Base-by-base conservation (phyloP, 2,797 vertebrate genomes). In the Argentina silus region DNA sequence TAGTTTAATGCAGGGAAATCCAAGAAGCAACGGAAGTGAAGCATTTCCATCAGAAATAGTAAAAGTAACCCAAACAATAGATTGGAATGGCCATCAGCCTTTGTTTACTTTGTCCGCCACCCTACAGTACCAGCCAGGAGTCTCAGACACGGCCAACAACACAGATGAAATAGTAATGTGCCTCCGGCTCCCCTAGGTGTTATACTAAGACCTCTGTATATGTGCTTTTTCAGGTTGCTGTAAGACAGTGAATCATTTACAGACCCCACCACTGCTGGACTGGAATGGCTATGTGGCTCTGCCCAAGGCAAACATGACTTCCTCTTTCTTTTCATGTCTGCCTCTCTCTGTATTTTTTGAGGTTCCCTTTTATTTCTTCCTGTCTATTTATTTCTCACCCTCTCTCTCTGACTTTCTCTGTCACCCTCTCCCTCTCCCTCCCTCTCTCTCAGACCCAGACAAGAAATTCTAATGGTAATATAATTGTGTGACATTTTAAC, bases 211-310 rank as follows among this genome's bases (percentile, higher is more conserved):
- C 19, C 15, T 67, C 43, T 67, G 71, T 75, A 63, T 84, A 79
- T 77, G 66, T 82, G 60, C 70, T 80, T 67, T 67, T 12, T 48
- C 12, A 75, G 78, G 64, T 72, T 76, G 80, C 74, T 75, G 69
- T 51, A 68, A 76, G 78, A 67, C 1, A 6, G 73, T 91, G 78
- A 90, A 91, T 90, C 84, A 91, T 90, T 91, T 84, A 90, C 83
- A 66, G 59, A 69, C 78, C 81, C 69, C 27, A 73, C 77, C 78
- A 78, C 73, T 65, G 21, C 72, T 47, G 64, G 76, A 75, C 77
- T 64, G 73, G 67, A 79, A 77, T 79, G 70, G 70, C 66, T 59
- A 56, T 0, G 73, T 43, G 69, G 36, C 23, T 17, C 23, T 21
- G 50, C 44, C 81, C 66, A 44, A 7, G 79, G 81, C 82, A 86